These are phyloP conservation scores for Eremophila alpestris DNA, from an alignment of 2,797 vertebrate genomes.

Conservation along the genomic window DNA sequence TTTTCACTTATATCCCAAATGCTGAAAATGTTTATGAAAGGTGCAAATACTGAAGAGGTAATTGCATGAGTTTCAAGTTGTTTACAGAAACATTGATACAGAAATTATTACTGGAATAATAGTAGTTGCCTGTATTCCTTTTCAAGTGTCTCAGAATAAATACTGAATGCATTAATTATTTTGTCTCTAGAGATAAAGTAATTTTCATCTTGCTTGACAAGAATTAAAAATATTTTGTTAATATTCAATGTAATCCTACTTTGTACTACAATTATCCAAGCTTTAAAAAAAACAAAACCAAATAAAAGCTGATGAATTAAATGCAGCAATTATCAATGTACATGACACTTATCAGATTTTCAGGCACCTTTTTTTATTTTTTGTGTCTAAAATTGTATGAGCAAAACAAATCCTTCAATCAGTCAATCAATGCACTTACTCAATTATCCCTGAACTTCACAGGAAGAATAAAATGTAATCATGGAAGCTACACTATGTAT, in stretches of 20 bases:
- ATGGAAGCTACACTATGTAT: neutral
- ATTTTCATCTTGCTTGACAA: neutral
- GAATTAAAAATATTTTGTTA: neutral
- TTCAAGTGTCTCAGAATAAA: neutral
- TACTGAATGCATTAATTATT: neutral
- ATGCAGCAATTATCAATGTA: neutral
- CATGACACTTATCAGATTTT: neutral
- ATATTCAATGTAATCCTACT: neutral
- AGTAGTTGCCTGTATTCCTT: neutral
- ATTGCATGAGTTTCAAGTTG: neutral
- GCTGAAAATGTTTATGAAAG: neutral
- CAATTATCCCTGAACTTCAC: neutral
- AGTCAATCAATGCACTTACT: neutral
- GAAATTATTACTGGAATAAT: neutral
- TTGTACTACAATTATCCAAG: neutral
- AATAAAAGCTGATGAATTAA: neutral
- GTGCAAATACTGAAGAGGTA: neutral
- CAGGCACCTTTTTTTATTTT: neutral
- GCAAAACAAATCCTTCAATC: neutral
- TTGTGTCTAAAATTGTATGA: neutral
- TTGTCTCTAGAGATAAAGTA: neutral
- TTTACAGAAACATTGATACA: neutral
- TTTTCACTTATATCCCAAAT: neutral
- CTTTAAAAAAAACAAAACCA: neutral
- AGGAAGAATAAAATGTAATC: neutral